A percentile compares a stretch with the other conserved stretches of the same genome.
These are phyloP conservation scores for Neotragus pygmaeus DNA, from an alignment of 2,113 vertebrate genomes.

Conservation along the genomic window DNA sequence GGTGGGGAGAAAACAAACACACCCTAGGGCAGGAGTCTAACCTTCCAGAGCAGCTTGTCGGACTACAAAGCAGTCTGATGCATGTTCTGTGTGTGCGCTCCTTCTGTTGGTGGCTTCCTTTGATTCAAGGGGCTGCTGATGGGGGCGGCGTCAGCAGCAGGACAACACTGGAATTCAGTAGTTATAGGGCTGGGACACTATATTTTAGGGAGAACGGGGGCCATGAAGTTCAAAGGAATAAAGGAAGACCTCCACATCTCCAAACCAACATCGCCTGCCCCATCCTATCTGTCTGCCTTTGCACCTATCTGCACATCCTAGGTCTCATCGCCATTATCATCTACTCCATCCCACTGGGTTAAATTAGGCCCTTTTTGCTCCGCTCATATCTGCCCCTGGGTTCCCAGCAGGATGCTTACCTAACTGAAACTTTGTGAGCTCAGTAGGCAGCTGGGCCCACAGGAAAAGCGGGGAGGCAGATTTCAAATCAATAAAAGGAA, in stretches of 20 bases:
- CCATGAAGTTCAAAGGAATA: neutral
- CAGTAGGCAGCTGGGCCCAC: neutral
- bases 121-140: neutral
- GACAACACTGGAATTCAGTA: neutral
- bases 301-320: neutral
- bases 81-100: neutral
- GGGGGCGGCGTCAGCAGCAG: neutral
- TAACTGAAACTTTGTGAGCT: neutral
- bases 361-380: neutral
- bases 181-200: neutral
- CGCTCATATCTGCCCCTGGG: neutral
- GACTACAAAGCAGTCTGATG: neutral
- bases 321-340: neutral
- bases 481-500: neutral
- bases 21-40: neutral
- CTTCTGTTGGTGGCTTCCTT: neutral
- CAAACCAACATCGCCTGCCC: neutral
- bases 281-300: neutral
- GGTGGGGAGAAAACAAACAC: neutral
- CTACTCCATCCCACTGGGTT: neutral
- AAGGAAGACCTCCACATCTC: neutral
- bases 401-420: neutral
- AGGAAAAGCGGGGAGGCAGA: neutral
- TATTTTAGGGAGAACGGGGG: neutral
- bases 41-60: conserved; percentile 4